Base-by-base conservation (phyloP, 2,888 invertebrate genomes). In the Phymatocera aterrima region DNA sequence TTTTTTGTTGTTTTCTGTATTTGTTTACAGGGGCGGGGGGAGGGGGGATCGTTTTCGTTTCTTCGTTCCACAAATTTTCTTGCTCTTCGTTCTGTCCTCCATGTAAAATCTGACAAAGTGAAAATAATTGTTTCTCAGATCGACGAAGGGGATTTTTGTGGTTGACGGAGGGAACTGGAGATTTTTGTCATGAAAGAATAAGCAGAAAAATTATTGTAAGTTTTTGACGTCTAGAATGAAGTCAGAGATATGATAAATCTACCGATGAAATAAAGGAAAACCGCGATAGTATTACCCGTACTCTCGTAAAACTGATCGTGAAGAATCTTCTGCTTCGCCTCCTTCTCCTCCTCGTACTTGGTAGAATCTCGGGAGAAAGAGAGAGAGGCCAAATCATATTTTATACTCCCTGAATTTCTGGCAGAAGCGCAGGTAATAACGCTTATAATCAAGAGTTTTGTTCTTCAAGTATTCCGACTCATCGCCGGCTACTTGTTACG, bases 371-470 rank as follows among this genome's bases (percentile, higher is more conserved):
- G 43, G 12, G 68, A n/a, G 24, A 43, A 21, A 37, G 24, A 12
- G 43, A 4, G 15, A 18, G 46, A 43, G n/a, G n/a, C n/a, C n/a
- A 68, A 68, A 40, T 68, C 40, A 64, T 37, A n/a, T 37, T 15
- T 61, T n/a, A n/a, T n/a, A n/a, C 79, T 82, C 82, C 79, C 82
- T 81, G 77, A n/a, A 82, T 80, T 80, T 80, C 79, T 80, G 78
- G 80, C 79, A 83, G 83, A 83, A 84, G 84, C 83, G 85, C 84
- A 80, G 83, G 84, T 85, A 84, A 86, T 87, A 86, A 86, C 85
- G 85, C 83, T 84, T 85, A 85, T 87, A 87, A 87, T 86, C 86
- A 86, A 84, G 83, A 86, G 85, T 87, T 88, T 86, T 84, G 84
- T 83, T 83, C 83, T 21, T 43, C 18, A 43, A 31, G 43, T 65